Conservation (phyloP, 1,140 invertebrate genomes). For the Macrostomum lignano region DNA sequence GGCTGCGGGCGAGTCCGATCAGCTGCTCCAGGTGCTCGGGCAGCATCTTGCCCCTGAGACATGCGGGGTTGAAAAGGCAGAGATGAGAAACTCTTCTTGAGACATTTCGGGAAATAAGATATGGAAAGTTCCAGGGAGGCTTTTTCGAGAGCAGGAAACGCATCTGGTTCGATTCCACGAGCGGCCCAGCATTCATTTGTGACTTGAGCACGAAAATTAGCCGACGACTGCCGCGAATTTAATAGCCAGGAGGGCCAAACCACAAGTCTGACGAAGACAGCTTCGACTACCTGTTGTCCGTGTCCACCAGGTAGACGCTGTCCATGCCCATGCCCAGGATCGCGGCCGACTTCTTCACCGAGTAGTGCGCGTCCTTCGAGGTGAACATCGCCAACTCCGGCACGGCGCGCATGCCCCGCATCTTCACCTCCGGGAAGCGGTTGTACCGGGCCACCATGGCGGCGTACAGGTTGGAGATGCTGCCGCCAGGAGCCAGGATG, state of each 20-base stretch:
- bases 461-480: constrained; percentile 85
- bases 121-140: no score
- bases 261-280: no score
- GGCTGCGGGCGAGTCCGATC: constrained; percentile 45
- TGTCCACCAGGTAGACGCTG: constrained; percentile 68
- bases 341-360: constrained; percentile 72
- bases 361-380: constrained; percentile 90
- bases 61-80: no score
- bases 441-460: constrained; percentile 69
- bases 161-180: no score
- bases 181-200: no score
- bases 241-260: no score
- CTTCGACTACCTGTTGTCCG: no score
- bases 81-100: no score
- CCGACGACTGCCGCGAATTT: no score
- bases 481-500: constrained; percentile 80
- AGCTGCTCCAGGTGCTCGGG: constrained; percentile 54
- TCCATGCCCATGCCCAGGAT: constrained; percentile 78
- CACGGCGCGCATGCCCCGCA: constrained; percentile 51
- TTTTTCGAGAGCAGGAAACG: no score
- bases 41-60: constrained; percentile 51
- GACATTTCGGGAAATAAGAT: no score
- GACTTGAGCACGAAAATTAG: no score
- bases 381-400: constrained; percentile 76
- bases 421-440: constrained; percentile 76